These are phyloP conservation scores for Salvelinus alpinus DNA, from an alignment of 2,113 vertebrate species.

Conservation along the genomic window DNA sequence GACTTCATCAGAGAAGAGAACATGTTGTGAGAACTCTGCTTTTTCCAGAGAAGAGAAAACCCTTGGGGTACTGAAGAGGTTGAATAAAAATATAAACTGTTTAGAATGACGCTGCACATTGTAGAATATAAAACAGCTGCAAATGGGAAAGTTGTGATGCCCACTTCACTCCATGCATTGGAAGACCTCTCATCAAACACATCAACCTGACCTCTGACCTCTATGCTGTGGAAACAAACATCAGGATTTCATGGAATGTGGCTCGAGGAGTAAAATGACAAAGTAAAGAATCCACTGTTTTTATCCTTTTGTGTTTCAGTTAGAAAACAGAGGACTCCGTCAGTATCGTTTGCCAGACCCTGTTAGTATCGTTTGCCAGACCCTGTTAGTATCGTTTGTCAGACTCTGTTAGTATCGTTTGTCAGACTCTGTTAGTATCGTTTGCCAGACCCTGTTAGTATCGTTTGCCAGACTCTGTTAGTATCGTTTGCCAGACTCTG, in stretches of 20 bases:
- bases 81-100: conserved; percentile 61
- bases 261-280: too few species aligned
- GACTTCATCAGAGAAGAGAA: conserved; percentile 51
- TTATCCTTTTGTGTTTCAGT: too few species aligned
- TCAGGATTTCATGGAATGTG: neutral
- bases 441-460: too few species aligned
- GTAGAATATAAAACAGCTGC: conserved; percentile 77
- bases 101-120: conserved; percentile 59
- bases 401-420: too few species aligned
- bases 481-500: too few species aligned
- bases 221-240: conserved; percentile 46
- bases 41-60: conserved; percentile 44
- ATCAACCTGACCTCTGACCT: conserved; percentile 58
- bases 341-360: too few species aligned
- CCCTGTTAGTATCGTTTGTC: too few species aligned
- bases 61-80: conserved; percentile 71
- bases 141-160: conserved; percentile 57
- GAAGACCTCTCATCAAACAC: conserved; percentile 64
- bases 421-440: too few species aligned
- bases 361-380: too few species aligned
- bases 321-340: too few species aligned
- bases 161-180: conserved; percentile 61
- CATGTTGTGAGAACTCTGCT: conserved; percentile 56
- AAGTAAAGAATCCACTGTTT: too few species aligned
- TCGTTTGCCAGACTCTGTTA: too few species aligned